phyloP scores from a whole-genome alignment of 2,113 vertebrate species.

The Heterotis niloticus region DNA sequence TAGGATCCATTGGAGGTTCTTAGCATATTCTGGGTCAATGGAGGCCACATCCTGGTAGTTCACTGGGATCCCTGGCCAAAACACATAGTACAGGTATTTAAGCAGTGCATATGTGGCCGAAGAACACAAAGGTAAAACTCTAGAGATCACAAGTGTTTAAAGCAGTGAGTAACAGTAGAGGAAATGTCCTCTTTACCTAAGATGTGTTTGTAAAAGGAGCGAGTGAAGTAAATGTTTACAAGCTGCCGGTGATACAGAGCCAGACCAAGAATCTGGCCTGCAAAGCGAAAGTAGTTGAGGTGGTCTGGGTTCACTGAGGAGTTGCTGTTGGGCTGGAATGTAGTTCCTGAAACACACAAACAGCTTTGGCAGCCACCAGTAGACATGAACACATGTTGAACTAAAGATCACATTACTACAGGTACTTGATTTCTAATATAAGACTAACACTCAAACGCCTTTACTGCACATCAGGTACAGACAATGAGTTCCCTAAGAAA shows the following conservation, averaged over 20 bases:
- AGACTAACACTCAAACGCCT: no score
- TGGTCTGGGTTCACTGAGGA: slow-evolving; percentile 97
- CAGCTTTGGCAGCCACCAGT: background rate
- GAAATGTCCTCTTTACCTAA: slow-evolving; percentile 72
- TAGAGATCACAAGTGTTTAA: background rate
- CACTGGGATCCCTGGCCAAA: slow-evolving; percentile 84
- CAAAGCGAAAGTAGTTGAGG: slow-evolving; percentile 93
- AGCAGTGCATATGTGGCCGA: background rate
- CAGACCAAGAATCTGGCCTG: slow-evolving; percentile 90
- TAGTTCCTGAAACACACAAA: slow-evolving; percentile 73
- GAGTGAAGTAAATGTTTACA: slow-evolving; percentile 98
- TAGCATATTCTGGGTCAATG: slow-evolving; percentile 97
- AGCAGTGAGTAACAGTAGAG: background rate
- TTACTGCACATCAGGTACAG: no score
- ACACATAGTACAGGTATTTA: background rate
- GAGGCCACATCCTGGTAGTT: slow-evolving; percentile 98
- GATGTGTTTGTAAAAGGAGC: slow-evolving; percentile 98
- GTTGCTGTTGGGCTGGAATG: slow-evolving; percentile 98
- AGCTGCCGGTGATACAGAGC: slow-evolving; percentile 92
- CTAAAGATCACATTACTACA: background rate
- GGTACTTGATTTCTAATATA: no score
- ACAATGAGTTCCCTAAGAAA: no score
- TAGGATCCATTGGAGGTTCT: slow-evolving; percentile 98
- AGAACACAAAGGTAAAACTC: background rate
- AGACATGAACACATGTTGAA: background rate